A percentile compares a stretch with the other conserved stretches of the same genome.
These are phyloP conservation scores for Ceraclea dissimilis DNA, from an alignment of 2,888 invertebrate species.

Conservation along the genomic window DNA sequence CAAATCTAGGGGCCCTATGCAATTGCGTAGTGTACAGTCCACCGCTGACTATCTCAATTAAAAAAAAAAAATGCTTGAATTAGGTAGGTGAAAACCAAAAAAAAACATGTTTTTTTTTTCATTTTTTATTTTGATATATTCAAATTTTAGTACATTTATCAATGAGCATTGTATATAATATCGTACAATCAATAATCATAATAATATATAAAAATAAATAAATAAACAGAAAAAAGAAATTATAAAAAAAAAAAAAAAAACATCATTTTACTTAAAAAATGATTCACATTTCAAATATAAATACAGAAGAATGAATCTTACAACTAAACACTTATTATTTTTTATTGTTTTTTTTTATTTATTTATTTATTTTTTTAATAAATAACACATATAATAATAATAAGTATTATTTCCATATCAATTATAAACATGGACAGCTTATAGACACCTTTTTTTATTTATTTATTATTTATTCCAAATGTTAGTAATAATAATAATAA, in stretches of 20 bases:
- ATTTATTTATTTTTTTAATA: constrained; percentile 1
- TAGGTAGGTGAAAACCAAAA: neutral
- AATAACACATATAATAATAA: neutral
- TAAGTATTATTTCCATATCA: neutral
- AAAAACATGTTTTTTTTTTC: neutral
- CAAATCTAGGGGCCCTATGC: too few relatives aligned
- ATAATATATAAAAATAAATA: neutral
- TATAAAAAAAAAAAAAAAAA: too few relatives aligned
- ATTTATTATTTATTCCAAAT: neutral
- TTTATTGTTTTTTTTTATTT: neutral
- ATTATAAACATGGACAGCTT: constrained; percentile 2
- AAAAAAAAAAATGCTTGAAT: too few relatives aligned
- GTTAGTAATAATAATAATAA: too few relatives aligned
- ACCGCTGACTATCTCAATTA: too few relatives aligned
- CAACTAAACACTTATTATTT: neutral
- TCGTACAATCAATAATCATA: neutral
- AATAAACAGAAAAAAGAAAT: neutral
- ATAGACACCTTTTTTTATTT: constrained; percentile 2
- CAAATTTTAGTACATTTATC: neutral
- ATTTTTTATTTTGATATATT: neutral
- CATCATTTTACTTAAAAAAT: neutral
- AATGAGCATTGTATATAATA: constrained; percentile 2
- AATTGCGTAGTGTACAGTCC: too few relatives aligned
- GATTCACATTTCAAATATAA: neutral
- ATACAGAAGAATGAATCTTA: neutral